These are phyloP conservation scores for Pentamera pediparva DNA, from an alignment of 53 echinoderm and acorn worm genomes.

Conservation along the genomic window DNA sequence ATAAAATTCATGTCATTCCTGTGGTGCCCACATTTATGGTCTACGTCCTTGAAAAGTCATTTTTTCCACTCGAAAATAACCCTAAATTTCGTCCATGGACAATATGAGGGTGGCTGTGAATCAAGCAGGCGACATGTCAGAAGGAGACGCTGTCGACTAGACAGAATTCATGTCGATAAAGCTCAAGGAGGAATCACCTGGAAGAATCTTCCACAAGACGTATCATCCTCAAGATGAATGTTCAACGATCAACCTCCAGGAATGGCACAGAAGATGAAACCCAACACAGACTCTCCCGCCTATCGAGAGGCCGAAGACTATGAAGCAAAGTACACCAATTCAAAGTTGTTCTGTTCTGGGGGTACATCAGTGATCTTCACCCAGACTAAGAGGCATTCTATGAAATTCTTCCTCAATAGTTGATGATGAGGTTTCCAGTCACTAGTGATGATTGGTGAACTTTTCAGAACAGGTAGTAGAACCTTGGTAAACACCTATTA, in stretches of 20 bases:
- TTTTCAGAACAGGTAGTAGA: too few relatives aligned
- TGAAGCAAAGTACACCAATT: slow-evolving; percentile 1
- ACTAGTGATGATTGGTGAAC: too few relatives aligned
- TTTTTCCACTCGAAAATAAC: too few relatives aligned
- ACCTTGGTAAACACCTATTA: too few relatives aligned
- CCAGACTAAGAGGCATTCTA: background rate
- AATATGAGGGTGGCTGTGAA: too few relatives aligned
- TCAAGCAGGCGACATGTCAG: slow-evolving; percentile 24
- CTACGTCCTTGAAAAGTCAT: too few relatives aligned
- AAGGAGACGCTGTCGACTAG: slow-evolving; percentile 40
- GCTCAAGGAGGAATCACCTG: slow-evolving; percentile 12
- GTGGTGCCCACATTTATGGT: too few relatives aligned
- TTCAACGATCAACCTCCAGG: background rate
- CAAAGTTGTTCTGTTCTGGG: slow-evolving; percentile 8
- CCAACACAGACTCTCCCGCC: too few relatives aligned
- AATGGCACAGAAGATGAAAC: background rate
- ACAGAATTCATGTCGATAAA: slow-evolving; percentile 26
- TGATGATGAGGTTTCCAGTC: too few relatives aligned
- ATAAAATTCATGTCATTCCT: too few relatives aligned
- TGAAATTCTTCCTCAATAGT: background rate
- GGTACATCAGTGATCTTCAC: background rate
- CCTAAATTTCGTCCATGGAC: too few relatives aligned
- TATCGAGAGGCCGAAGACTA: background rate
- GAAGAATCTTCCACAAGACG: slow-evolving; percentile 32
- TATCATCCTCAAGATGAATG: slow-evolving; percentile 30